phyloP scores from a whole-genome alignment of 1,140 invertebrate genomes.

The Helicoverpa zea region DNA sequence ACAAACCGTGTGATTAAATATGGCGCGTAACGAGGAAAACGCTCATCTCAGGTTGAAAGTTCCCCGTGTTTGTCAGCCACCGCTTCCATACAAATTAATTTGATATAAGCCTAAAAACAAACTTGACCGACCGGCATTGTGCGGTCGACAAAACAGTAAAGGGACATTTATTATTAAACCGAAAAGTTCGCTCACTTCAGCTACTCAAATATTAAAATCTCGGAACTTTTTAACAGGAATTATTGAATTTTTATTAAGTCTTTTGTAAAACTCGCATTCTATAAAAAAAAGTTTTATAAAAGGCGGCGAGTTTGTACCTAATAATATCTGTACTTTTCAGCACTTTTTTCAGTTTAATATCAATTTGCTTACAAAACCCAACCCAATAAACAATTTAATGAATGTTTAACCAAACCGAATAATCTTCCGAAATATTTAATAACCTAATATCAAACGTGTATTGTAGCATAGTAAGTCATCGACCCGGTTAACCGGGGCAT shows the following conservation, averaged over 20 bases:
- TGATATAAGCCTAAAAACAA: slow-evolving; percentile 10
- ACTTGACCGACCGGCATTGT: background rate
- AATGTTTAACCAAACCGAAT: background rate
- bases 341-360: too few relatives aligned
- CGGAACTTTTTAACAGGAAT: slow-evolving; percentile 17
- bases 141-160: background rate
- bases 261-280: background rate
- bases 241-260: slow-evolving; percentile 14
- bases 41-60: background rate
- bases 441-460: background rate
- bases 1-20: slow-evolving; percentile 11
- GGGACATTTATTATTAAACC: slow-evolving; percentile 23
- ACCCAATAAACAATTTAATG: background rate
- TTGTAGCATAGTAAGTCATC: slow-evolving; percentile 3
- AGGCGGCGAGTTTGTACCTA: background rate
- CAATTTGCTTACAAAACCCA: background rate
- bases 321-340: background rate
- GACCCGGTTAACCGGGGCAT: background rate
- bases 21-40: background rate
- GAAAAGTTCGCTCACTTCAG: background rate
- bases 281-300: background rate
- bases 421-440: background rate
- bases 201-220: slow-evolving; percentile 24
- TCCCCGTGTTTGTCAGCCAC: background rate
- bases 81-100: slow-evolving; percentile 21